Evolutionary conservation across 2,797 vertebrate species (phyloP).

Genomic region (Tragelaphus eurycerus): DNA sequence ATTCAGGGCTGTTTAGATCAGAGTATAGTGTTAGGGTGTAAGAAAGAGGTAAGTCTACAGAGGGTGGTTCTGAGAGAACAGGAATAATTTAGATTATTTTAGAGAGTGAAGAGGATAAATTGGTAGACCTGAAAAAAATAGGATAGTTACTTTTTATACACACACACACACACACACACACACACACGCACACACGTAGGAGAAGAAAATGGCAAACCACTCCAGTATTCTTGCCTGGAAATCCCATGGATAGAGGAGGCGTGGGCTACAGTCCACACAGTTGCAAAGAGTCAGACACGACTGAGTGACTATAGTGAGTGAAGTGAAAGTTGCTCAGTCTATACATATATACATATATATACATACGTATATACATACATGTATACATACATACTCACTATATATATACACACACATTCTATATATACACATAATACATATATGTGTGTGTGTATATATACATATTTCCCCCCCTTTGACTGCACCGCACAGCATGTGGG

Average conservation of each 20-base stretch:
- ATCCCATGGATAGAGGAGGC: neutral
- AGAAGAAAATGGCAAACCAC: neutral
- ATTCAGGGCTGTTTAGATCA: neutral
- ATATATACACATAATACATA: neutral
- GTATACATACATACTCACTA: neutral
- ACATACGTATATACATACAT: neutral
- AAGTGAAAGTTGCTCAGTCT: neutral
- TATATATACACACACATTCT: neutral
- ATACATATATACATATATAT: neutral
- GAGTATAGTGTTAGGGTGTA: neutral
- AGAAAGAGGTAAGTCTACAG: neutral
- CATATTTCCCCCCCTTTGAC: neutral
- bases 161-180: neutral
- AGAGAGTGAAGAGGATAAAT: constrained; percentile 1
- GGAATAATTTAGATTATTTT: constrained; percentile 5
- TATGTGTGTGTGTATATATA: neutral
- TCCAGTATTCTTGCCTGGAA: neutral
- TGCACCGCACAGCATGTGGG: neutral
- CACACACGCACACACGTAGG: neutral
- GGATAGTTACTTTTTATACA: neutral
- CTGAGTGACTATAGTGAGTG: no score
- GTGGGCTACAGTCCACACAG: neutral
- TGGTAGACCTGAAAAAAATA: neutral
- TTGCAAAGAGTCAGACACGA: no score
- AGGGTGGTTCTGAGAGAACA: neutral